Base-by-base conservation (phyloP, 1,140 invertebrate species). In the Temnothorax nylanderi region DNA sequence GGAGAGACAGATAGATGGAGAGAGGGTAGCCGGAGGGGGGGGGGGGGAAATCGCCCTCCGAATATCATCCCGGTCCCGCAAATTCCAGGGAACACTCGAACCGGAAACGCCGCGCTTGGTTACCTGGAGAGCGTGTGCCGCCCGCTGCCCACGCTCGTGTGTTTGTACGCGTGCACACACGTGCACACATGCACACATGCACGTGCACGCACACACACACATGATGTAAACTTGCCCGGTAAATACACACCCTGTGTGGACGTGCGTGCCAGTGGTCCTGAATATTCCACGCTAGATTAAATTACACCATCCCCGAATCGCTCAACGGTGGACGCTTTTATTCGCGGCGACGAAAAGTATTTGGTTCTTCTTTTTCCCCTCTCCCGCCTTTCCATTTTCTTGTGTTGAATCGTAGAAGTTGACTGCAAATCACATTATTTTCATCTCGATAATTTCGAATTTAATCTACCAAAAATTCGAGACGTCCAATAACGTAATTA, bases 11-110 rank as follows among this genome's bases (percentile, higher is more conserved):
- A 80, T 51, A 32, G 44, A 51, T 2, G 6, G n/a, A n/a, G 26
- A 13, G 16, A n/a, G 47, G n/a, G 3, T 26, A 26, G 13, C 16
- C 0, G 41, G 26, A 51, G n/a, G 10, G 32, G 8, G 5, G 34
- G 7, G 1, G 26, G 49, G 34, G 6, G 60, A 26, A 11, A 8
- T 49, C 13, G 34, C 75, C 18, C 56, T 54, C 51, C 77, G 89
- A 90, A 90, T 87, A 87, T 86, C 69, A 82, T 72, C 64, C 47
- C 54, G 49, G 75, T 69, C 58, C 60, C 49, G 60, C 44, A 58
- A 89, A 89, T 89, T 89, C 78, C 72, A 51, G 67, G 65, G 44
- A 51, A 64, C 44, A 87, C 54, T 72, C 84, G 89, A 84, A 86
- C 54, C 67, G 84, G 75, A 89, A 89, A 82, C 76, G 26, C 41